Base-by-base conservation (phyloP, 2,888 invertebrate species). In the Physocephala rufipes region DNA sequence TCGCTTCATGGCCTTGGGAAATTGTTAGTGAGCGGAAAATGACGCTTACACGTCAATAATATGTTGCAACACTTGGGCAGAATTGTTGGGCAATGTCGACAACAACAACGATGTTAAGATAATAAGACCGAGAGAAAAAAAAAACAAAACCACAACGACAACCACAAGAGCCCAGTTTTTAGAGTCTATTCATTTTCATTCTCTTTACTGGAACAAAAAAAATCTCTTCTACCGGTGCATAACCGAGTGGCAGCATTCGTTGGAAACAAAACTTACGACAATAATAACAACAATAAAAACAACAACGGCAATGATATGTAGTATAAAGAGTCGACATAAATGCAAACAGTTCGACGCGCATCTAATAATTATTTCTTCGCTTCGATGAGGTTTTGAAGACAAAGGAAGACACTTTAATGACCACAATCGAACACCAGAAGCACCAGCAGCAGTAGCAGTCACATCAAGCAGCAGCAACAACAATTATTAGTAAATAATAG, bases 351-450 rank as follows among this genome's bases (percentile, higher is more conserved):
- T 73, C 76, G 65, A 75, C 77, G 75, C 76, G 75, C 75, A 74
- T 75, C 75, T 63, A 76, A 76, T 78, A 77, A 78, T 78, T 78
- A 78, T 74, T 74, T 76, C 76, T 70, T 74, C 77, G 78, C 76
- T 77, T 75, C 75, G 78, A 36, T 78, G 76, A 70, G 73, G 74
- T 78, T 77, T 74, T 78, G 78, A 78, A 76, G 75, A 67, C 70
- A 74, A 76, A 71, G 74, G 78, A 71, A 75, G 78, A 78, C 78
- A 78, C 74, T 73, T 75, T 77, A 78, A 78, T 78, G 74, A 76
- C 66, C 62, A 53, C 66, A 64, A 70, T 53, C 67, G 55, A 21
- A 62, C 36, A 49, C 51, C 51, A 24, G 43, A n/a, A 16, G 45
- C 58, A 63, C 66, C 36, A 64, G 63, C 36, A 69, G 45, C 30